Conservation (phyloP, 1,140 invertebrate genomes). For the Sarcophaga peregrina region DNA sequence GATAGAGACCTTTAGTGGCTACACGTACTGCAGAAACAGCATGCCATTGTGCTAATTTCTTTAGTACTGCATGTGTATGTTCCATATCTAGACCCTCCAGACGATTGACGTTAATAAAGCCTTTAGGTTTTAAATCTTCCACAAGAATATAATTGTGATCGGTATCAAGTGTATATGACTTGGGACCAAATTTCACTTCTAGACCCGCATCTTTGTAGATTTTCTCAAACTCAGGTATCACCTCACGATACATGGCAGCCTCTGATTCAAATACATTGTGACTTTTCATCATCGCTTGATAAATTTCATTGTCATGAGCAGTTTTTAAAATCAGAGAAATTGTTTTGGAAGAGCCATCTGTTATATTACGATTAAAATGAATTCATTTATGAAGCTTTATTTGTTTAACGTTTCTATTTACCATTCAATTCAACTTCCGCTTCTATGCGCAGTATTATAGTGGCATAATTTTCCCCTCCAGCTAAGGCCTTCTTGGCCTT, state of each 20-base stretch:
- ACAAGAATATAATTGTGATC: conserved; percentile 64
- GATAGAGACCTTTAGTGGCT: conserved; percentile 66
- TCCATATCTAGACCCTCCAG: conserved; percentile 68
- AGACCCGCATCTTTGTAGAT: conserved; percentile 58
- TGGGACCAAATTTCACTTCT: conserved; percentile 51
- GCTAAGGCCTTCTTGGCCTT: conserved; percentile 52
- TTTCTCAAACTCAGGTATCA: conserved; percentile 57
- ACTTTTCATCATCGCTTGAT: conserved; percentile 46
- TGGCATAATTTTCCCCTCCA: conserved; percentile 63
- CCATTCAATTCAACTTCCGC: conserved; percentile 52
- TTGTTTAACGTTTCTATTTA: not conserved
- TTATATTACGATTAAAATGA: not conserved
- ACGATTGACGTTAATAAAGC: conserved; percentile 68
- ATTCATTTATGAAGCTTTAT: not conserved
- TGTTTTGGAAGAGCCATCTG: conserved; percentile 52
- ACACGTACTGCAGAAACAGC: conserved; percentile 65
- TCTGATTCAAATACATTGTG: conserved; percentile 53
- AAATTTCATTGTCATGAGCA: conserved; percentile 47
- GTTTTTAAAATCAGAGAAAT: conserved; percentile 55
- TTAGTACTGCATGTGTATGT: conserved; percentile 67
- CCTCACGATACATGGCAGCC: conserved; percentile 48
- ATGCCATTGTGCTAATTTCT: conserved; percentile 70
- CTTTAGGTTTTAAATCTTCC: conserved; percentile 68
- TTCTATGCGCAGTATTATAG: conserved; percentile 54
- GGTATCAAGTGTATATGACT: conserved; percentile 50